Evolutionary conservation across 2,888 invertebrate species (phyloP), one percentile per base, ranked within the genome.

Genomic region (Argyresthia goedartella): DNA sequence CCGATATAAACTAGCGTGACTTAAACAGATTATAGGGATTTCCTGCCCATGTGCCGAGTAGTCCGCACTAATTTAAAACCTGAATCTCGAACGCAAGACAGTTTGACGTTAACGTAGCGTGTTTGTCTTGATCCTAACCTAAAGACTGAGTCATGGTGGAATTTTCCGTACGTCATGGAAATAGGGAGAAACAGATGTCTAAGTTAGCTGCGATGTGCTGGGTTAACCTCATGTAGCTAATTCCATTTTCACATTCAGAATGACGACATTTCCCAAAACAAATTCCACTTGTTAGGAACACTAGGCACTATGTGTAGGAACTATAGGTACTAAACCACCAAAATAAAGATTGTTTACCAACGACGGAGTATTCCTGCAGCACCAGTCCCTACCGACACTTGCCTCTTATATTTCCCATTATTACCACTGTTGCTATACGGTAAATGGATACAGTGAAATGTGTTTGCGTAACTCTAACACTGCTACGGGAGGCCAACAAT

Each of bases 31-130:
- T 75, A 73, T 61, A 67, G 65, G 55, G 52, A 63, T 66, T 73
- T 68, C 69, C 69, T 25, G 25, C 25, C 25, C 25, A 6, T 25
- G 25, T 25, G 6, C 25, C 6, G 64, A 67, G 64, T 65, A 72
- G 73, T 75, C 74, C 59, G 67, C 62, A 67, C 69, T 78, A 74
- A 77, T 81, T 81, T 78, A 76, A 81, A 77, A 76, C 72, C 68
- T 74, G 72, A 65, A 70, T 75, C 73, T 78, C 71, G 73, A 67
- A 66, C 65, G 58, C 61, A 60, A 72, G 79, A 76, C 77, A 76
- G 76, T 64, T 76, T 79, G 80, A 80, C 76, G 69, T 67, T 65
- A 68, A 67, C 66, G 54, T 78, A 69, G 75, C 77, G 78, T 80
- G 79, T 72, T 71, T 67, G 67, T 69, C 67, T 65, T 64, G 63